A percentile compares a stretch with the other conserved stretches of the same genome.
These are phyloP conservation scores for Clanis bilineata DNA, from an alignment of 2,888 invertebrate species.

Conservation along the genomic window DNA sequence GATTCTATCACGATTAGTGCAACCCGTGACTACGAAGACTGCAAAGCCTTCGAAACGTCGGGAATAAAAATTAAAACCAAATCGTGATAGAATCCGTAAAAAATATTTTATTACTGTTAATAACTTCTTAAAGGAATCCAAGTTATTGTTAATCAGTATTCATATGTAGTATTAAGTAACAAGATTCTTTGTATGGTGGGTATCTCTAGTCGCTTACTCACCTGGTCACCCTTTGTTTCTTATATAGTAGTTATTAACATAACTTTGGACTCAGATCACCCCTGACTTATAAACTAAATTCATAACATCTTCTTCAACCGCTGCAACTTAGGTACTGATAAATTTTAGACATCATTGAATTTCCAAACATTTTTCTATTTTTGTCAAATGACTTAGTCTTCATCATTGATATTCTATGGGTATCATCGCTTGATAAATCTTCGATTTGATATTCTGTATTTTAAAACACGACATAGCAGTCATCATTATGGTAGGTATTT, in stretches of 20 bases:
- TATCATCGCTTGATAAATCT: background rate
- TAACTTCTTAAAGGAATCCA: too few species aligned
- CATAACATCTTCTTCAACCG: background rate
- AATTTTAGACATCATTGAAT: too few species aligned
- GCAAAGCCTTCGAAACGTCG: too few species aligned
- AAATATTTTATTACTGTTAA: too few species aligned
- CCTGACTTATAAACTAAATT: background rate
- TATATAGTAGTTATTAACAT: background rate
- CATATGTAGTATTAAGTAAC: background rate
- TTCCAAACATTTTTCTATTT: background rate
- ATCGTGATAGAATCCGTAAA: too few species aligned
- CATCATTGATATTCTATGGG: background rate
- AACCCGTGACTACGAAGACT: too few species aligned
- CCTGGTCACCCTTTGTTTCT: background rate
- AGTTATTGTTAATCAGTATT: too few species aligned
- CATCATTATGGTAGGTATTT: background rate
- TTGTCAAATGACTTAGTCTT: background rate
- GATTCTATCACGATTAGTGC: too few species aligned
- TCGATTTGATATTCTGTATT: slow-evolving; percentile 1
- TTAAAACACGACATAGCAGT: background rate
- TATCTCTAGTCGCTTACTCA: slow-evolving; percentile 1
- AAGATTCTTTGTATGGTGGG: background rate
- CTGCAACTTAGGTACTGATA: background rate
- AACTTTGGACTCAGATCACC: background rate
- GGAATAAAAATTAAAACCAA: too few species aligned